These are phyloP conservation scores for Tragelaphus strepsiceros DNA, from an alignment of 2,113 vertebrate genomes.

Conservation along the genomic window DNA sequence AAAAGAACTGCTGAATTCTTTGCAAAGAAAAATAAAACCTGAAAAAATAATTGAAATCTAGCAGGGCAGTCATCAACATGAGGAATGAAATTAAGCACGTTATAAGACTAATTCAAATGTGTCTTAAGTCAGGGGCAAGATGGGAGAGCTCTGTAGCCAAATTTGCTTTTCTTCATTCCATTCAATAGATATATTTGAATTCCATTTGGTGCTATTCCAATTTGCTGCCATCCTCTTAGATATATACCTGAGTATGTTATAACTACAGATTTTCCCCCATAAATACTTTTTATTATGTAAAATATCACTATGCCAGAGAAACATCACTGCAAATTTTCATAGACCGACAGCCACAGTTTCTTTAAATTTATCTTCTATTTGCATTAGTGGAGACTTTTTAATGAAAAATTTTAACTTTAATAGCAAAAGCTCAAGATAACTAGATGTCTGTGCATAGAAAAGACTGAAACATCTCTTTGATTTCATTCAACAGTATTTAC, in stretches of 20 bases:
- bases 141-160: constrained; percentile 4
- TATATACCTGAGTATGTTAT: not conserved
- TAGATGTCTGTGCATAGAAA: not conserved
- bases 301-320: not conserved
- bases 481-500: not conserved
- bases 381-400: not conserved
- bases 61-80: constrained; percentile 21
- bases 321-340: not conserved
- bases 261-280: not conserved
- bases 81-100: not conserved
- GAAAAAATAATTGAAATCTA: constrained; percentile 52
- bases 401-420: not conserved
- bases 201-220: not conserved
- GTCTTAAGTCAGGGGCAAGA: constrained; percentile 19
- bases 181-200: not conserved
- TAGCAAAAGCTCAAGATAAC: not conserved
- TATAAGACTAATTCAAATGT: constrained; percentile 29
- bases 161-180: constrained; percentile 32
- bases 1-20: constrained; percentile 1
- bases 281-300: not conserved
- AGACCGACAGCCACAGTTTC: not conserved
- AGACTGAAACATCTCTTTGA: not conserved
- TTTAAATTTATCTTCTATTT: not conserved
- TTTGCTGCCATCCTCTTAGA: not conserved
- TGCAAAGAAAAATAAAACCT: constrained; percentile 34